Conservation (phyloP, 2,797 vertebrate species). For the Poeciliopsis paucimaculata region DNA sequence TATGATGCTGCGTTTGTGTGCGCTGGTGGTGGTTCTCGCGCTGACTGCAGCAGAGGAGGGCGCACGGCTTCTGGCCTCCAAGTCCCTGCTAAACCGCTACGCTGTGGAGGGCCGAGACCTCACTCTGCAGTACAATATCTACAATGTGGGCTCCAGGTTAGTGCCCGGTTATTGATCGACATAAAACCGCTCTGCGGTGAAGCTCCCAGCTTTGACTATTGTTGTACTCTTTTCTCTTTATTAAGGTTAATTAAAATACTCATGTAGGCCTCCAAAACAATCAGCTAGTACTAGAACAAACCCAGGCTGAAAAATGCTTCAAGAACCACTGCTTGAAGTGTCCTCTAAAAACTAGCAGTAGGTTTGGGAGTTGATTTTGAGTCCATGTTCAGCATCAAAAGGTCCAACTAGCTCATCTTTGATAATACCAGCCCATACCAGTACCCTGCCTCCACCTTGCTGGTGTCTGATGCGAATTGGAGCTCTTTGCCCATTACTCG, state of each 20-base stretch:
- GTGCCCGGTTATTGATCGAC: not conserved
- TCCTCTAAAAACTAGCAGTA: too few relatives aligned
- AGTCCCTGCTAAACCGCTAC: conserved; percentile 91
- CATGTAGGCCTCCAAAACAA: not conserved
- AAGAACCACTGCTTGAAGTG: not conserved
- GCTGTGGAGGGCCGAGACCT: conserved; percentile 94
- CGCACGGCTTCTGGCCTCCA: conserved; percentile 93
- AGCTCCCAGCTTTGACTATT: not conserved
- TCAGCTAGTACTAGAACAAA: not conserved
- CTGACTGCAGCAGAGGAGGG: conserved; percentile 86
- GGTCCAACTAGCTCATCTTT: too few relatives aligned
- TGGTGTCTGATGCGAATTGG: too few relatives aligned
- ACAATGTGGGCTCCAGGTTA: conserved; percentile 96
- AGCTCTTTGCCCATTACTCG: too few relatives aligned
- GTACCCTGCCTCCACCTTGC: too few relatives aligned
- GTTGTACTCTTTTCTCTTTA: not conserved
- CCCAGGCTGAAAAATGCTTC: not conserved
- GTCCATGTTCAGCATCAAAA: too few relatives aligned
- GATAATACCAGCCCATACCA: too few relatives aligned
- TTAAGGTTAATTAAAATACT: not conserved
- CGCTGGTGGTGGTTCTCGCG: conserved; percentile 70
- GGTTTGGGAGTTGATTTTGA: too few relatives aligned
- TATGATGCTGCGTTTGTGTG: conserved; percentile 74
- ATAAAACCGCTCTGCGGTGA: not conserved
- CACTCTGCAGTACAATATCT: conserved; percentile 95